Evolutionary conservation across 2,113 vertebrate genomes (phyloP).

Genomic region (Mungos mungo): DNA sequence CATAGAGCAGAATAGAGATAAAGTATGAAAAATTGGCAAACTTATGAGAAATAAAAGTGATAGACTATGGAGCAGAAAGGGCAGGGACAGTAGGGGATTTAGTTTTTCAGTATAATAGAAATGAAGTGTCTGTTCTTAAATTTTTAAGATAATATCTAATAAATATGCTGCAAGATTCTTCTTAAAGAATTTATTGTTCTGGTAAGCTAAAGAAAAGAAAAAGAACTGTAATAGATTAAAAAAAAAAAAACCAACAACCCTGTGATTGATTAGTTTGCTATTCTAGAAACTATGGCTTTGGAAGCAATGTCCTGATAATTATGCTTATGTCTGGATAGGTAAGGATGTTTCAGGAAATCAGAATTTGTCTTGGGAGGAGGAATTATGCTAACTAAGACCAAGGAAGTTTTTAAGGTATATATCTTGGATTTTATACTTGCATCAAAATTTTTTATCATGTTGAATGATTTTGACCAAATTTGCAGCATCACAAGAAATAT

Average conservation of each 20-base stretch:
- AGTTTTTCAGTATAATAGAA: constrained; percentile 34
- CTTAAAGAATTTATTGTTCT: constrained; percentile 11
- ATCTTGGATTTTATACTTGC: constrained; percentile 28
- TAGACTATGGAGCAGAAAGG: constrained; percentile 6
- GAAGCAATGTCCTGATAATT: not conserved
- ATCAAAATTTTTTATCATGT: not conserved
- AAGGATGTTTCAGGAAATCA: not conserved
- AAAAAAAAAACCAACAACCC: not conserved
- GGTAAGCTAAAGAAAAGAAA: not conserved
- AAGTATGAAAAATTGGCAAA: constrained; percentile 40
- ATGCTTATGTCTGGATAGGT: not conserved
- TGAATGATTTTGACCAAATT: constrained; percentile 5
- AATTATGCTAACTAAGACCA: not conserved
- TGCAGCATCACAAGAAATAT: not conserved
- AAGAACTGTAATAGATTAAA: not conserved
- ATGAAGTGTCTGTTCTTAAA: not conserved
- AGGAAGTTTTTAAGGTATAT: not conserved
- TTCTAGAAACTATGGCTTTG: not conserved
- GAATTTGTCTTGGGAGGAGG: not conserved
- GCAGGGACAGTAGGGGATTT: not conserved
- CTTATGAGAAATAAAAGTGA: constrained; percentile 14
- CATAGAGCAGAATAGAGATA: not conserved
- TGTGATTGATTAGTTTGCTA: not conserved
- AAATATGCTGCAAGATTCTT: not conserved
- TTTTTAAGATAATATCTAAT: not conserved